These are phyloP conservation scores for Quiscalus mexicanus DNA, from an alignment of 2,113 vertebrate species.

Conservation along the genomic window DNA sequence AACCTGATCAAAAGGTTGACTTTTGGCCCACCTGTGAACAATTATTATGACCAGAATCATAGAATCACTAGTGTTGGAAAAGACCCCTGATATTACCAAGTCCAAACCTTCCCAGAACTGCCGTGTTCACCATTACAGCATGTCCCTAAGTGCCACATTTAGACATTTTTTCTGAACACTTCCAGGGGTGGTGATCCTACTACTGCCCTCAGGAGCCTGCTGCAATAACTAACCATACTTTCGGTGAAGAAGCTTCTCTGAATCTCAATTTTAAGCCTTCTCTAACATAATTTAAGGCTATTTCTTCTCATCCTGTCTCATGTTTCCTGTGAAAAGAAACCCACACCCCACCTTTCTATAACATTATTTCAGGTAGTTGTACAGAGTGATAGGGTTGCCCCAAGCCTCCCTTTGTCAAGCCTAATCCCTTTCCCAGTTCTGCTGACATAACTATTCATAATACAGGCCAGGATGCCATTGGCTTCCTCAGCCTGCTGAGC, in stretches of 20 bases:
- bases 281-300: neutral
- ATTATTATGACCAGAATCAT: neutral
- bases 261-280: neutral
- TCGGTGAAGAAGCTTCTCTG: neutral
- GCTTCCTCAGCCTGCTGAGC: neutral
- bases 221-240: neutral
- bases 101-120: neutral
- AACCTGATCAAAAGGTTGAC: neutral
- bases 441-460: neutral
- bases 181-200: neutral
- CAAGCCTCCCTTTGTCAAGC: neutral
- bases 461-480: neutral
- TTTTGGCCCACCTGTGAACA: neutral
- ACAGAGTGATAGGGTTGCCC: neutral
- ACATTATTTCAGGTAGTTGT: neutral
- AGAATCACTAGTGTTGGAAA: neutral
- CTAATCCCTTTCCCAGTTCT: neutral
- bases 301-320: neutral
- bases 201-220: neutral
- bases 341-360: neutral
- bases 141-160: neutral
- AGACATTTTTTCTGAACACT: neutral
- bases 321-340: neutral
- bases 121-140: too few species aligned
- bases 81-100: too few species aligned